phyloP scores from a whole-genome alignment of 2,797 vertebrate genomes.

The Hippoglossus hippoglossus region DNA sequence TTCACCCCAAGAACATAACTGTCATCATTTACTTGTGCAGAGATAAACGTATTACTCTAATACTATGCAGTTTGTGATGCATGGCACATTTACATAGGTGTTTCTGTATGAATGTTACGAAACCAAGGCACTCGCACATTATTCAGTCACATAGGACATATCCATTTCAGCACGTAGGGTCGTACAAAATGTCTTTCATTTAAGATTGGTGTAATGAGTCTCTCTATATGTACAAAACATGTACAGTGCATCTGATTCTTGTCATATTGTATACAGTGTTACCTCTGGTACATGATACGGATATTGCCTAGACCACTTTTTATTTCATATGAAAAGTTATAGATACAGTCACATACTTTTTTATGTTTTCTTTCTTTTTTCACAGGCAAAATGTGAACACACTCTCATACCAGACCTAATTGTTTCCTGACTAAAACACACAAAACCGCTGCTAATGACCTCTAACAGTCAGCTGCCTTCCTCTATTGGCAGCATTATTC shows the following conservation, averaged over 20 bases:
- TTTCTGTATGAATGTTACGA: not conserved
- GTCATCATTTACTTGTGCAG: not conserved
- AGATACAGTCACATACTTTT: too few species aligned
- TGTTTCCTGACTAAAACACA: not conserved
- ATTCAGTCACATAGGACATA: not conserved
- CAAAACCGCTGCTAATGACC: not conserved
- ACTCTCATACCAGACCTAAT: not conserved
- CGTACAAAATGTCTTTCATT: too few species aligned
- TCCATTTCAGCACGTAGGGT: not conserved
- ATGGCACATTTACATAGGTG: not conserved
- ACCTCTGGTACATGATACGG: too few species aligned
- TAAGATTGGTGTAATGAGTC: too few species aligned
- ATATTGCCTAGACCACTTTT: too few species aligned
- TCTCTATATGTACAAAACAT: too few species aligned
- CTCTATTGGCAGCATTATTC: slow-evolving; percentile 15
- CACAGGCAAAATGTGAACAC: not conserved
- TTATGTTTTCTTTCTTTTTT: not conserved
- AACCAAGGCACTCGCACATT: not conserved
- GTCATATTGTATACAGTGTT: too few species aligned
- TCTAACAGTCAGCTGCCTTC: not conserved
- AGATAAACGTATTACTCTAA: not conserved
- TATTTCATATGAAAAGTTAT: too few species aligned
- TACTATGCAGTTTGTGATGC: not conserved
- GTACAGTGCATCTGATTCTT: too few species aligned
- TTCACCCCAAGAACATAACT: not conserved